Percentiles rank a stretch among this genome's conserved stretches.
These are phyloP conservation scores for Capreolus pygargus DNA, from an alignment of 2,113 vertebrate species.

Conservation along the genomic window DNA sequence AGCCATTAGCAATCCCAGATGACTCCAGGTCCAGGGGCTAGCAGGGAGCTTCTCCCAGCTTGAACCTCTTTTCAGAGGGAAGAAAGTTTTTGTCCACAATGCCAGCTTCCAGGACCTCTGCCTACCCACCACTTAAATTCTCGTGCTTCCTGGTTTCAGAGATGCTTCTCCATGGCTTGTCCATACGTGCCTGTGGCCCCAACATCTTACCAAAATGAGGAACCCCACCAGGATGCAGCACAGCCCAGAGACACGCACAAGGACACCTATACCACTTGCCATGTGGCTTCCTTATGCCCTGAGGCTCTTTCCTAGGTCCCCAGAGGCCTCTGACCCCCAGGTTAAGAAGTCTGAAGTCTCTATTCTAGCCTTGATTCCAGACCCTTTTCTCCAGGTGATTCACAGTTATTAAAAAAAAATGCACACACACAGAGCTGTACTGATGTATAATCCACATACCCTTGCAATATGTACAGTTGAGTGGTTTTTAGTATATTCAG, in stretches of 20 bases:
- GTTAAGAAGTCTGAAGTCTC: background rate
- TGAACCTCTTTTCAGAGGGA: background rate
- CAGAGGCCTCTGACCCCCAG: background rate
- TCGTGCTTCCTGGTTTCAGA: background rate
- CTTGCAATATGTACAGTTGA: background rate
- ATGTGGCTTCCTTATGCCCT: background rate
- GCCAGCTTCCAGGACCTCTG: background rate
- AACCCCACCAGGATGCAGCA: background rate
- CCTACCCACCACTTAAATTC: background rate
- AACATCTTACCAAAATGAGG: background rate
- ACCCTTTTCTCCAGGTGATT: background rate
- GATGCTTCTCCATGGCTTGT: background rate
- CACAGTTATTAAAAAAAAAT: background rate
- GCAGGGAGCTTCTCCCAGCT: background rate
- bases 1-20: background rate
- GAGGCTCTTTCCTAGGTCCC: background rate
- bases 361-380: background rate
- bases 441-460: background rate
- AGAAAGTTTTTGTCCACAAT: background rate
- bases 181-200: background rate
- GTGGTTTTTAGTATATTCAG: background rate
- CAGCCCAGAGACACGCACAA: background rate
- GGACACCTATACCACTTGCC: background rate
- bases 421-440: background rate
- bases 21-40: background rate